phyloP scores from a whole-genome alignment of 2,113 vertebrate genomes.

The Nematolebias whitei region DNA sequence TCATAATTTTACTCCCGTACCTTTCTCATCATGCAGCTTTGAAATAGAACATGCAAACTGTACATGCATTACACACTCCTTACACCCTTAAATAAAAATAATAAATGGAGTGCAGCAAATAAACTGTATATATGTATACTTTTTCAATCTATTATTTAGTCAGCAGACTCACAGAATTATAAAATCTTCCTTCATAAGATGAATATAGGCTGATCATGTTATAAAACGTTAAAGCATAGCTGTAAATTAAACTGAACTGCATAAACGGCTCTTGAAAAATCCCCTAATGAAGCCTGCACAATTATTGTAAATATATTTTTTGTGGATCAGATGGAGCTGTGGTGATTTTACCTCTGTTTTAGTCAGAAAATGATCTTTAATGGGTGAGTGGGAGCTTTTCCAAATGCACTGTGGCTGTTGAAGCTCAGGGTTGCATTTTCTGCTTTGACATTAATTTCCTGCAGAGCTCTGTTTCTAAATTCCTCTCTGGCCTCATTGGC shows the following conservation, averaged over 20 bases:
- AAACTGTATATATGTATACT: constrained; percentile 35
- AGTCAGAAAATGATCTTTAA: constrained; percentile 6
- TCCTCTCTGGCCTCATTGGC: not conserved
- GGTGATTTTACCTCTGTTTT: constrained; percentile 2
- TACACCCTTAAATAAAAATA: constrained; percentile 20
- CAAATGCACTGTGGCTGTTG: constrained; percentile 2
- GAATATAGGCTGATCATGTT: constrained; percentile 16
- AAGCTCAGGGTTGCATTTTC: constrained; percentile 31
- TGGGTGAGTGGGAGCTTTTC: constrained; percentile 20
- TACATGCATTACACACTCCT: too few species aligned
- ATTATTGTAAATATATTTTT: too few species aligned
- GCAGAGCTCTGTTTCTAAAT: constrained; percentile 4
- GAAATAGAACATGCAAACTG: too few species aligned
- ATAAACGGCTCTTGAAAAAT: too few species aligned
- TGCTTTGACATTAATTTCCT: constrained; percentile 37
- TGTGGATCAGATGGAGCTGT: constrained; percentile 7
- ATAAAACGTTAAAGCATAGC: constrained; percentile 8
- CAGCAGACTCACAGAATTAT: constrained; percentile 56
- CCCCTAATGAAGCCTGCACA: too few species aligned
- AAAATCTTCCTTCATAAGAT: not conserved
- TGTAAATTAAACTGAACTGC: constrained; percentile 15
- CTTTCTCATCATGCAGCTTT: too few species aligned
- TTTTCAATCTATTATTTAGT: constrained; percentile 59
- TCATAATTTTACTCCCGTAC: too few species aligned
- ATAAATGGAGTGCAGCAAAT: constrained; percentile 15